Base-by-base conservation (phyloP, 1,140 invertebrate species). In the Ceratina calcarata region DNA sequence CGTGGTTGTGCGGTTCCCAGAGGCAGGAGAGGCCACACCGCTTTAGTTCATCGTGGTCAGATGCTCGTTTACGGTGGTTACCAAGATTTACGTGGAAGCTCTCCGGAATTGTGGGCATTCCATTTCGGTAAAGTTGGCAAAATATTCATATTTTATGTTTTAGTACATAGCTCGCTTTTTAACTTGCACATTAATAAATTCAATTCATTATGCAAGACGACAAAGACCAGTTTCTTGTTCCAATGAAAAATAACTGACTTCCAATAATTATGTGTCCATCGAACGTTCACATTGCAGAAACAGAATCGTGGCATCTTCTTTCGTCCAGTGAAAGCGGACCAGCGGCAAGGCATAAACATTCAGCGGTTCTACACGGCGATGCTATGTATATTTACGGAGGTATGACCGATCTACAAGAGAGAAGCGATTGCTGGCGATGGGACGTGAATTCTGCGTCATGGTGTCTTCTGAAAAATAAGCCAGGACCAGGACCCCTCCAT, bases 31-130 rank as follows among this genome's bases (percentile, higher is more conserved):
- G 97, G 97, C 4, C 98, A 98, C 90, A 95, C 96, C 0, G 97
- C 97, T 2, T 94, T 98, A 15, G 95, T 98, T 1, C 95, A 97
- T 88, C 94, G 95, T 69, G 95, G 96, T 74, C 94, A 95, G 66
- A 97, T 98, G 95, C 94, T 97, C 45, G 94, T 98, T 66, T 98
- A 97, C 91, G 98, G 97, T 2, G 98, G 98, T 16, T 98, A 98
- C 92, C 95, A 97, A 89, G 97, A 98, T 90, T 92, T 98, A 71
- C 94, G 96, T 79, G 97, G 97, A 16, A 98, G 97, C 37, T 96
- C 95, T 16, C 95, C 95, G 27, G 97, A 98, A 91, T 91, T 98
- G 0, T 98, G 98, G 98, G 95, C 95, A 15, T 98, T 97, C 90
- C 95, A 97, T 93, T 97, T 98, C 83, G 96, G 97, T 98, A 93